Percentiles rank a stretch among this genome's conserved stretches.
These are phyloP conservation scores for Ptilonorhynchus violaceus DNA, from an alignment of 2,113 vertebrate species.

Conservation along the genomic window DNA sequence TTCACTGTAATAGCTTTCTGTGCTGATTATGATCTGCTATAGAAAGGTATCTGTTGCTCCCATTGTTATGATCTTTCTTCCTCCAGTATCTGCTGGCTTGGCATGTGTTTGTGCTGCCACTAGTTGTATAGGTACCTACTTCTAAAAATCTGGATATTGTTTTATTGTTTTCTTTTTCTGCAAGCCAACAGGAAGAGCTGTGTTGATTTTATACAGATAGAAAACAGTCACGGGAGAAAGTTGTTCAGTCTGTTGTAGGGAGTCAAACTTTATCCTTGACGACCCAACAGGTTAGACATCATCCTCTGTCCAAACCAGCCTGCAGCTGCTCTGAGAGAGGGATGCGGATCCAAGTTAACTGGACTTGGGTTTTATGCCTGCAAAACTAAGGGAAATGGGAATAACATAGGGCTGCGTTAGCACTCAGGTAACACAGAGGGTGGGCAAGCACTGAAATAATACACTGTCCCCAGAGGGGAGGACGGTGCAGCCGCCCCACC, in stretches of 20 bases:
- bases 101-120: neutral
- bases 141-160: neutral
- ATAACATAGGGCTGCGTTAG: neutral
- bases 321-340: neutral
- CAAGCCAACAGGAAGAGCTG: slow-evolving; percentile 23
- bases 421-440: neutral
- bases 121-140: neutral
- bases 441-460: neutral
- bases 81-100: neutral
- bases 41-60: neutral
- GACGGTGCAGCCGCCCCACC: neutral
- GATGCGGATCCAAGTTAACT: neutral
- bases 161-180: neutral
- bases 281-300: neutral
- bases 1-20: neutral
- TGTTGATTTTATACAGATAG: slow-evolving; percentile 5
- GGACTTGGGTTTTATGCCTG: neutral
- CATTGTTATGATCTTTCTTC: neutral
- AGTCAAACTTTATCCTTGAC: neutral
- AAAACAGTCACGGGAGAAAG: neutral
- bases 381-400: neutral
- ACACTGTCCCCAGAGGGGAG: too few relatives aligned
- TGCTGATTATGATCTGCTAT: neutral
- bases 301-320: neutral
- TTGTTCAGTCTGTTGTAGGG: neutral